Conservation (phyloP, 2,113 vertebrate genomes). For the Thinocorus orbignyianus region DNA sequence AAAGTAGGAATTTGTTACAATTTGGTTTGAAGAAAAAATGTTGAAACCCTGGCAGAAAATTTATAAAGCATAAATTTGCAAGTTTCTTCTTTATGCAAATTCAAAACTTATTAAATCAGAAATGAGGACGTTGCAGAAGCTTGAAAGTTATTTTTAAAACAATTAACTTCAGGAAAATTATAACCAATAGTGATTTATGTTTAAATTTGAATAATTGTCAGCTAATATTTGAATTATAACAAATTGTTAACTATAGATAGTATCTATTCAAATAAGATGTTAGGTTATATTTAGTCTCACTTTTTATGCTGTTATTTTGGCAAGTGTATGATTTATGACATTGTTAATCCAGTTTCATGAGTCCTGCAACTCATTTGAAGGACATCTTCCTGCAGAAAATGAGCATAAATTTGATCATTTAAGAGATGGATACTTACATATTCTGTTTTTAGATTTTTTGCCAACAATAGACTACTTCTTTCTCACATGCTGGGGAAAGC, state of each 20-base stretch:
- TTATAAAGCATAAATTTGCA: background rate
- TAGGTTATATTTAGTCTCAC: constrained; percentile 23
- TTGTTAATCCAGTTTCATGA: constrained; percentile 38
- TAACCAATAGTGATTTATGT: background rate
- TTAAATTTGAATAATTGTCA: constrained; percentile 37
- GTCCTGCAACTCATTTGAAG: constrained; percentile 26
- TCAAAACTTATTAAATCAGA: constrained; percentile 2
- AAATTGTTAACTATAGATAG: constrained; percentile 42
- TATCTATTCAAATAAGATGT: constrained; percentile 27
- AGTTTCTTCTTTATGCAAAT: constrained; percentile 18
- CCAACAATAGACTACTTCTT: background rate
- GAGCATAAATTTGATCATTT: background rate
- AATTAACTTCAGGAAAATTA: constrained; percentile 5
- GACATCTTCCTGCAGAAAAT: background rate
- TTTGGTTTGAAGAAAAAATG: background rate
- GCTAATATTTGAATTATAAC: constrained; percentile 13
- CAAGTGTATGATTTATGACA: constrained; percentile 22
- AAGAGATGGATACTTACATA: background rate
- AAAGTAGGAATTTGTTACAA: background rate
- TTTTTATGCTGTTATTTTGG: constrained; percentile 34
- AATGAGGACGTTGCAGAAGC: background rate
- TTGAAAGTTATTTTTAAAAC: constrained; percentile 4
- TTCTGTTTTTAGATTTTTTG: background rate
- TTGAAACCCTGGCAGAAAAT: background rate
- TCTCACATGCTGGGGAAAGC: background rate